Conservation (phyloP, 2,113 vertebrate species). For the Orthonyx spaldingii region DNA sequence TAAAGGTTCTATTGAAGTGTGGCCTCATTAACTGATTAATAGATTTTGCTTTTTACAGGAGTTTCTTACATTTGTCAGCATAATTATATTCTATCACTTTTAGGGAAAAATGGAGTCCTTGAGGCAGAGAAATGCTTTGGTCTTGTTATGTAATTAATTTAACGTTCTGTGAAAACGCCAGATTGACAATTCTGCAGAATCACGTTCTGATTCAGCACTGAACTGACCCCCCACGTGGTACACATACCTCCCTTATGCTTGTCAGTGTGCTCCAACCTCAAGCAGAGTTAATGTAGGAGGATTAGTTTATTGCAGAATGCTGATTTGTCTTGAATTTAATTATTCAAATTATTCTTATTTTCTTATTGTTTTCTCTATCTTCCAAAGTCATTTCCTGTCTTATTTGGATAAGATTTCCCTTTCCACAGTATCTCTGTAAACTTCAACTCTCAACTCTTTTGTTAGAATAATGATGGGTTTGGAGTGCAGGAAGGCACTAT, state of each 20-base stretch:
- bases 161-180: conserved; percentile 6
- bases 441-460: neutral
- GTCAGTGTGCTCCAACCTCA: neutral
- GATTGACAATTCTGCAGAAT: neutral
- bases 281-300: neutral
- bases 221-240: accelerated
- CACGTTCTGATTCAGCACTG: neutral
- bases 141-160: conserved; percentile 16
- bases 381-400: neutral
- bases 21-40: neutral
- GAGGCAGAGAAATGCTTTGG: conserved; percentile 11
- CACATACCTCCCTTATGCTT: neutral
- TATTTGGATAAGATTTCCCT: neutral
- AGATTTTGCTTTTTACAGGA: neutral
- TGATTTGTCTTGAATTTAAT: neutral
- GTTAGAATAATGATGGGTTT: neutral
- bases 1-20: conserved; percentile 1
- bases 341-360: neutral
- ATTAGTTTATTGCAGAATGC: neutral
- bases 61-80: neutral
- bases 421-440: neutral
- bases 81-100: conserved; percentile 8
- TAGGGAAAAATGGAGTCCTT: neutral
- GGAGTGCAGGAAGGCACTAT: neutral
- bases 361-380: neutral